Evolutionary conservation across 2,888 invertebrate species (phyloP).

Genomic region (Andrena bicolor): DNA sequence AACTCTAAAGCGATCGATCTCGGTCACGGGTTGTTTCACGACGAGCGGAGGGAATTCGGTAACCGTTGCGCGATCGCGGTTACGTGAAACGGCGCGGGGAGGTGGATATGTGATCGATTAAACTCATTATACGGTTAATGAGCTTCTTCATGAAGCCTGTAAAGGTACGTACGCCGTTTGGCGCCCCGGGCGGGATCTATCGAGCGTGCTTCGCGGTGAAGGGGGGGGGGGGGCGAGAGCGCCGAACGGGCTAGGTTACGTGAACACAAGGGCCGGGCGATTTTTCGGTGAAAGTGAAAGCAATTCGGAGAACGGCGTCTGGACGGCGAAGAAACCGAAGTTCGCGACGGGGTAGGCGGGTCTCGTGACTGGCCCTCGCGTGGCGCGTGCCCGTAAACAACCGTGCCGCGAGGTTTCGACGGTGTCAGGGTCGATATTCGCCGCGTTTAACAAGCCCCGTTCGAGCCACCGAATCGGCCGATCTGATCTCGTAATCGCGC

Average conservation of each 20-base stretch:
- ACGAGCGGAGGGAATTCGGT: too few relatives aligned
- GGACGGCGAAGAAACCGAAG: slow-evolving; percentile 28
- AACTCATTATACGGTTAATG: background rate
- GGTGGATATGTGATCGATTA: background rate
- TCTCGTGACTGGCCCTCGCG: slow-evolving; percentile 4
- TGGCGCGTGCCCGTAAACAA: too few relatives aligned
- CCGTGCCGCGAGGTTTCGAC: too few relatives aligned
- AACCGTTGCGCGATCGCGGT: too few relatives aligned
- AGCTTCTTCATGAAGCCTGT: background rate
- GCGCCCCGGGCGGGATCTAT: background rate
- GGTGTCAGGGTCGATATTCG: slow-evolving; percentile 15
- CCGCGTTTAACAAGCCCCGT: background rate
- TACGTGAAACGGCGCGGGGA: background rate
- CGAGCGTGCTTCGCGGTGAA: background rate
- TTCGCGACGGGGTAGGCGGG: background rate
- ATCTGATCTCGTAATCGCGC: slow-evolving; percentile 12
- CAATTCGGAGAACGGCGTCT: slow-evolving; percentile 17
- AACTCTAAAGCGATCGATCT: too few relatives aligned
- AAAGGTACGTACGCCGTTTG: background rate
- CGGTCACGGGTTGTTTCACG: too few relatives aligned
- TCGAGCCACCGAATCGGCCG: background rate
- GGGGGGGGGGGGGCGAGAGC: background rate
- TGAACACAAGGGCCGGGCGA: slow-evolving; percentile 29
- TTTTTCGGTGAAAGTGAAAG: slow-evolving; percentile 68
- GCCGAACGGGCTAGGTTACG: slow-evolving; percentile 20